Evolutionary conservation across 1,140 invertebrate species (phyloP), one percentile per base, ranked within the genome.

Genomic region (Trachelipus rathkii): DNA sequence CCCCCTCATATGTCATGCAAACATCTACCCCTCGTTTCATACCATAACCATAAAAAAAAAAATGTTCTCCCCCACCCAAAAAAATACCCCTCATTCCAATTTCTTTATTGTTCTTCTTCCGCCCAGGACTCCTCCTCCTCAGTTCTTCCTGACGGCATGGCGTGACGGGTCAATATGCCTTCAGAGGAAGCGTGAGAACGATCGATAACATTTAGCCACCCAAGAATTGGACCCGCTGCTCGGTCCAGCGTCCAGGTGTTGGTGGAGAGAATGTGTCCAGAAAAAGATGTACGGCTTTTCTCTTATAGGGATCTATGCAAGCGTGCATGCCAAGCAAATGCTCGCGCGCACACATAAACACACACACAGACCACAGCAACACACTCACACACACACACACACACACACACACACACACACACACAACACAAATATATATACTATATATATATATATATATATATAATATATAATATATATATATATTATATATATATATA

Each of bases 81-180:
- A 33, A 33, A 33, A 33, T 33, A 33, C 33, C 33, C 50, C 50
- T 60, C 50, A 15, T 19, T 19, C 50, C 19, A 15, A 13, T 60
- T 60, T 60, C 50, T 19, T 60, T 60, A 13, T 60, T 19, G 11
- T 60, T 60, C 50, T 19, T 19, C 50, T 60, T 60, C 50, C 50
- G 11, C 50, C 50, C 6, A 15, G 11, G 11, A 15, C 50, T 60
- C 50, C 50, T 60, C 50, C 50, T 60, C 50, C 19, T 19, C 11
- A 19, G 11, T 60, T 60, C 50, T 60, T 60, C 50, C 50, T 60
- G 11, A 19, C 50, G 11, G 11, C 2, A 60, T 15, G 19, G 50
- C 50, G 50, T 60, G 50, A 60, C 50, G 50, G 50, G 50, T 60
- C 50, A 60, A 60, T 60, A 60, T 60, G 50, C 50, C 33, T 60